Base-by-base conservation (phyloP, 1,140 invertebrate genomes). In the Dryas iulia region DNA sequence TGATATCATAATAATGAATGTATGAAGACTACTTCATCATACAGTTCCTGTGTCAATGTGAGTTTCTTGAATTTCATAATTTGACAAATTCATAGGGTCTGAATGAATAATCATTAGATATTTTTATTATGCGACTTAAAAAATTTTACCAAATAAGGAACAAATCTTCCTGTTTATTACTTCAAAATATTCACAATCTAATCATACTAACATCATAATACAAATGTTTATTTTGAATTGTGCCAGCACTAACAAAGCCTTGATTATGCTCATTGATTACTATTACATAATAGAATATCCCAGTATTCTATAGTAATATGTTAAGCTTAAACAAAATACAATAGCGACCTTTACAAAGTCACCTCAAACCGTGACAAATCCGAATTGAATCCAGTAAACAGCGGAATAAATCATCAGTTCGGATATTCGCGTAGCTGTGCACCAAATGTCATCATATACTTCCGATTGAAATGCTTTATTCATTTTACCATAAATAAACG, bases 361-460 rank as follows among this genome's bases (percentile, higher is more conserved):
- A 35, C 10, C 12, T 28, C 23, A 61, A 52, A 14, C 39, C 59
- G 25, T 25, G 59, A 52, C 14, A 28, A 61, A 52, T 61, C 39
- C 25, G 24, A 28, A 26, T 26, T 28, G n/a, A 60, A 61, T 52
- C 39, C 39, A 11, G 39, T 47, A 47, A 52, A 52, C 52, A 10
- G 59, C 25, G 24, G n/a, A 31, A 62, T 52, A 52, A 47, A 39
- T 28, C 59, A 26, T 25, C 59, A 21, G 59, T 7, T n/a, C 59
- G 33, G 5, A 26, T 12, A 60, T n/a, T 26, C 33, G 24, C 21
- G 4, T 0, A 60, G 24, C 21, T 56, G 53, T 56, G 53, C 53
- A 25, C 21, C 24, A 26, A 56, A 56, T 56, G 53, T 56, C 53
- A 56, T 26, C 53, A 56, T 56, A 56, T 56, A 56, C 53, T 56